Evolutionary conservation across 2,888 invertebrate species (phyloP).

Genomic region (Ophion ellenae): DNA sequence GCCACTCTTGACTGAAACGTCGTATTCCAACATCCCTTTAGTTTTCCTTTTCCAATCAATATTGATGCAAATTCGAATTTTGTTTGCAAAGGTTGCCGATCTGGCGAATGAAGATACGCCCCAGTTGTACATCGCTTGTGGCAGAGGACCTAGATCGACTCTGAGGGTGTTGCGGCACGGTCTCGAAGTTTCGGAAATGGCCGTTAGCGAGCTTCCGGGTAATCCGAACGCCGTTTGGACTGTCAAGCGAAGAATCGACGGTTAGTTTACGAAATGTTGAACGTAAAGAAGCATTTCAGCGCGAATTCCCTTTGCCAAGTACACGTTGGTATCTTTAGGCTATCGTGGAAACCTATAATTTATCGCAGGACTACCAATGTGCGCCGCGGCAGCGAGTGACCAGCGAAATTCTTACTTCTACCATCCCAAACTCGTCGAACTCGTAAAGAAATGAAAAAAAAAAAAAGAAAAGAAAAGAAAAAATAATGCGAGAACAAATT

Average conservation of each 20-base stretch:
- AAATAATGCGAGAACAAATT: slow-evolving; percentile 19
- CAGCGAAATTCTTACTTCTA: slow-evolving; percentile 53
- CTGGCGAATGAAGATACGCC: slow-evolving; percentile 99
- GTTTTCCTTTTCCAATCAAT: not conserved
- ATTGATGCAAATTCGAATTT: slow-evolving; percentile 6
- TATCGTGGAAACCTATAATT: slow-evolving; percentile 43
- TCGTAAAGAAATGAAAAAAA: slow-evolving; percentile 16
- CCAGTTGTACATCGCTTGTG: slow-evolving; percentile 98
- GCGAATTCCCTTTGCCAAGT: slow-evolving; percentile 13
- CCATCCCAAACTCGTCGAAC: slow-evolving; percentile 32
- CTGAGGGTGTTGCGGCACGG: slow-evolving; percentile 97
- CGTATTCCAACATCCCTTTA: not conserved
- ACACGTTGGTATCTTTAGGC: slow-evolving; percentile 40
- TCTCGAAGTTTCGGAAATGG: slow-evolving; percentile 99
- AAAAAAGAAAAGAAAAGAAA: slow-evolving; percentile 16
- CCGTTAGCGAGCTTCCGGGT: slow-evolving; percentile 99
- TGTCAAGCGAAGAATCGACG: slow-evolving; percentile 97
- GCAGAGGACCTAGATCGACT: slow-evolving; percentile 97
- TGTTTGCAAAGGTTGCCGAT: slow-evolving; percentile 90
- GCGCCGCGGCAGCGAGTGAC: slow-evolving; percentile 62
- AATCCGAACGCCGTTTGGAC: slow-evolving; percentile 99
- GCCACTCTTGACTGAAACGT: not conserved
- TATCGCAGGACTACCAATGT: slow-evolving; percentile 59
- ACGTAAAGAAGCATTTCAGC: not conserved
- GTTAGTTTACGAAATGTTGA: slow-evolving; percentile 86